Evolutionary conservation across 2,888 invertebrate species (phyloP), one percentile per base, ranked within the genome.

Genomic region (Lochmaea capreae): DNA sequence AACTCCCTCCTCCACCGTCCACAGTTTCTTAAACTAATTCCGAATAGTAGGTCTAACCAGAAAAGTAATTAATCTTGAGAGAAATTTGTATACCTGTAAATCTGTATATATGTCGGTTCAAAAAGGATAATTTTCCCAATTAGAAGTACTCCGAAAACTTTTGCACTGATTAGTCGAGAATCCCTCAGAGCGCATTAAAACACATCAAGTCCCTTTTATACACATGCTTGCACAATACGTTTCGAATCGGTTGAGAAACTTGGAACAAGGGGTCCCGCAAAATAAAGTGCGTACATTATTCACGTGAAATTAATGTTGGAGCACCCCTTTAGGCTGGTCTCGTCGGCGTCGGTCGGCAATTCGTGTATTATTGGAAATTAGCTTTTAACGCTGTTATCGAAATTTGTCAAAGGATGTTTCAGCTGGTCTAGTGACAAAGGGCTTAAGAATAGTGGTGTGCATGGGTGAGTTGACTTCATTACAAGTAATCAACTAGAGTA

Each of bases 181-280:
- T 68, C 61, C 68, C 61, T 68, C 61, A 59, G 14, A 68, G 68
- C 61, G 46, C 61, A 68, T 68, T 59, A 61, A 58, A 68, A 49
- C 61, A 68, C 59, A 68, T 68, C 61, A 68, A 68, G 49, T 26
- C 49, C 59, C 49, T 39, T 61, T 61, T 68, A 68, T 61, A 46
- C 58, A 18, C 46, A 46, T 58, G 12, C 58, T 61, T 16, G 12
- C 61, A 61, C 68, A 68, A 68, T 68, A 67, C 67, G 67, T 67
- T 42, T 18, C 58, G 59, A 68, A 43, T 68, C 61, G 12, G 26
- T 39, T 43, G 68, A 61, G 68, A 61, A 61, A 61, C 1, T 61
- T 61, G 33, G 49, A 2, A 11, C n/a, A 61, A 14, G 8, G 61
- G 61, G 68, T 61, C 9, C 22, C 10, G 43, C 46, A 68, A 61